phyloP scores from a whole-genome alignment of 2,113 vertebrate species.

The Pygoscelis antarcticus region DNA sequence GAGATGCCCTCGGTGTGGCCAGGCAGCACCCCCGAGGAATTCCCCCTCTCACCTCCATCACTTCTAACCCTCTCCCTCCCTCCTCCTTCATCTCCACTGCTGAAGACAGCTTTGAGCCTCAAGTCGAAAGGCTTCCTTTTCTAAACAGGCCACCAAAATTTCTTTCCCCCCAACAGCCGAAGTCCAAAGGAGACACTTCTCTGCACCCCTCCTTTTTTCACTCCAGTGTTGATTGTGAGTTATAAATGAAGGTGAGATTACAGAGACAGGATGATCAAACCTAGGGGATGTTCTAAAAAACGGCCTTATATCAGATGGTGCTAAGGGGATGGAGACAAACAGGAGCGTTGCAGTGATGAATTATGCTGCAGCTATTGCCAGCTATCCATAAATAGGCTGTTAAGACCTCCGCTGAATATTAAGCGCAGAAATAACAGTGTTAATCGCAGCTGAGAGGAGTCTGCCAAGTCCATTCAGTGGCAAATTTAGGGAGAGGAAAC shows the following conservation, averaged over 20 bases:
- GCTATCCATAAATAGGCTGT: constrained; percentile 19
- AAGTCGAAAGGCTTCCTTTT: background rate
- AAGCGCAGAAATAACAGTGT: background rate
- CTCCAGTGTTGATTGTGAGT: background rate
- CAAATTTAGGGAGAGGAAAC: background rate
- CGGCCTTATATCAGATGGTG: background rate
- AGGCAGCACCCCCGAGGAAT: background rate
- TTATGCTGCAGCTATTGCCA: background rate
- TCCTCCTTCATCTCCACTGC: background rate
- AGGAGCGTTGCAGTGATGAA: background rate
- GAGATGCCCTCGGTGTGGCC: background rate
- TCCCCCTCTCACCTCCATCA: background rate
- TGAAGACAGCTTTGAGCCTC: background rate
- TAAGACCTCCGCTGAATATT: background rate
- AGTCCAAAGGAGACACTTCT: background rate
- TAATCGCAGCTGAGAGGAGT: background rate
- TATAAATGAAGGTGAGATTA: background rate
- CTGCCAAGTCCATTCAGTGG: background rate
- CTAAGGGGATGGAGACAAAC: constrained; percentile 13
- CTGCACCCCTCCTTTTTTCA: background rate
- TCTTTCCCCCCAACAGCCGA: background rate
- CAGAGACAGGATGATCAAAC: background rate
- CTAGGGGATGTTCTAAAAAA: background rate
- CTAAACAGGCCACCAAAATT: background rate
- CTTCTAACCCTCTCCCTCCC: background rate